These are phyloP conservation scores for Crematogaster levior DNA, from an alignment of 2,888 invertebrate genomes.

Conservation along the genomic window DNA sequence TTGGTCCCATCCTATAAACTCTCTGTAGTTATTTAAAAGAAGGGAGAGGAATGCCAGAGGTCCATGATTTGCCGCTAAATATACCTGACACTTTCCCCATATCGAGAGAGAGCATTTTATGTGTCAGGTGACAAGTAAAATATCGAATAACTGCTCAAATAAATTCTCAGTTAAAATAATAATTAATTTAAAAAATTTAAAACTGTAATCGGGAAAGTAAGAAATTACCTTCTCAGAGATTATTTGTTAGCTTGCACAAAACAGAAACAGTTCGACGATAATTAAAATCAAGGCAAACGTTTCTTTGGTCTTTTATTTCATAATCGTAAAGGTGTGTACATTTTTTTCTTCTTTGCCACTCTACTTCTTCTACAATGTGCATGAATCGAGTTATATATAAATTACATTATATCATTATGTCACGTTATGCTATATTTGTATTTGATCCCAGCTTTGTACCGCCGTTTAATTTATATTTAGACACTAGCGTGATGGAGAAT, in stretches of 20 bases:
- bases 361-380: neutral
- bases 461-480: slow-evolving; percentile 47
- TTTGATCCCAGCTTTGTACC: slow-evolving; percentile 13
- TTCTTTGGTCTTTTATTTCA: neutral
- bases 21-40: slow-evolving; percentile 31
- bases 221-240: neutral
- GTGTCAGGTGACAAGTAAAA: slow-evolving; percentile 25
- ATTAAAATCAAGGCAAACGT: neutral
- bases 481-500: slow-evolving; percentile 21
- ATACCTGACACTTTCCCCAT: slow-evolving; percentile 20
- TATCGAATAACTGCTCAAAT: slow-evolving; percentile 4
- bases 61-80: slow-evolving; percentile 37
- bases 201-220: neutral
- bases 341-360: neutral
- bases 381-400: slow-evolving; percentile 27
- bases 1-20: slow-evolving; percentile 10
- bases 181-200: neutral
- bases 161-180: too few species aligned
- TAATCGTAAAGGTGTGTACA: neutral
- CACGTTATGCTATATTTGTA: slow-evolving; percentile 11
- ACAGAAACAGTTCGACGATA: neutral
- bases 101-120: neutral
- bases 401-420: slow-evolving; percentile 24
- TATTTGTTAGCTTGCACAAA: neutral
- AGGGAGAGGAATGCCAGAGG: slow-evolving; percentile 41